Conservation (phyloP, 2,888 invertebrate genomes). For the Caenorhabditis sp. region DNA sequence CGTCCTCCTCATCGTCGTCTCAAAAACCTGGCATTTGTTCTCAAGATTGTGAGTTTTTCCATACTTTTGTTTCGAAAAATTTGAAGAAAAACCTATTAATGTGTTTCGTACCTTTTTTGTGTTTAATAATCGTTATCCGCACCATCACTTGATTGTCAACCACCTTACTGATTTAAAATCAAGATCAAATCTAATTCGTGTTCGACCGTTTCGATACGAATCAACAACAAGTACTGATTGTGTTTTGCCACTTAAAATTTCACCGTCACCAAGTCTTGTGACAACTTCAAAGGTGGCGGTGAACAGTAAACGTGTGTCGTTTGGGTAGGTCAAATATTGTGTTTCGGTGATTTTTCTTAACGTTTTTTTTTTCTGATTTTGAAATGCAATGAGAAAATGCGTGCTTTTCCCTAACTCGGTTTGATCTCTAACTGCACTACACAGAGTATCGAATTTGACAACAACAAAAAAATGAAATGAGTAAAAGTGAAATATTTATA, state of each 20-base stretch:
- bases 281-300: constrained; percentile 14
- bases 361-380: not conserved
- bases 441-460: constrained; percentile 5
- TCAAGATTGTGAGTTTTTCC: constrained; percentile 58
- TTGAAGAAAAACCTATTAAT: constrained; percentile 5
- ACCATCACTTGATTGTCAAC: not conserved
- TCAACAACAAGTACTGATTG: constrained; percentile 33
- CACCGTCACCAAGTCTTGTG: constrained; percentile 18
- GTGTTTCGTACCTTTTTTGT: constrained; percentile 6
- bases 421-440: not conserved
- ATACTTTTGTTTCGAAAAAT: not conserved
- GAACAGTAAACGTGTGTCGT: constrained; percentile 40
- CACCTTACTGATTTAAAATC: constrained; percentile 10
- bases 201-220: constrained; percentile 42
- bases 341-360: constrained; percentile 3
- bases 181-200: constrained; percentile 30
- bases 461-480: not conserved
- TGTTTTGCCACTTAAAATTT: constrained; percentile 22
- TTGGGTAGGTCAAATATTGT: constrained; percentile 45
- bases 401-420: not conserved
- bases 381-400: not conserved
- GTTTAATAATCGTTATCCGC: constrained; percentile 7
- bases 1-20: constrained; percentile 63
- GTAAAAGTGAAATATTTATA: constrained; percentile 26
- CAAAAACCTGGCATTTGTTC: constrained; percentile 66